These are phyloP conservation scores for Microplitis demolitor DNA, from an alignment of 1,140 invertebrate genomes.

Conservation along the genomic window DNA sequence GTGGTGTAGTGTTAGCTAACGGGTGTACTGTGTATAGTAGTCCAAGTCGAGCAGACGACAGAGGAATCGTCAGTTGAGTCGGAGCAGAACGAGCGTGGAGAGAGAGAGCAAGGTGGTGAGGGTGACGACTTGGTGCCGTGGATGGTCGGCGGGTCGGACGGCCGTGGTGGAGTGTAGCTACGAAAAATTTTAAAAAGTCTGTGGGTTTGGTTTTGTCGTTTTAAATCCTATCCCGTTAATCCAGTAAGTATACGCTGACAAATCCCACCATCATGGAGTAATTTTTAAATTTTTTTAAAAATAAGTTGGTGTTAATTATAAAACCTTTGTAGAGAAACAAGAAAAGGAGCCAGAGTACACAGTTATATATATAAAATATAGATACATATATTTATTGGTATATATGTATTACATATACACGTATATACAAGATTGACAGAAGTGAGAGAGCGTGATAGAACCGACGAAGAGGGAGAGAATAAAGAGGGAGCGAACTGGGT, in stretches of 20 bases:
- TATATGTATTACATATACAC: background rate
- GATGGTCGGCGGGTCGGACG: constrained; percentile 26
- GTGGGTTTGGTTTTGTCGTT: background rate
- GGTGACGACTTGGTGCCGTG: constrained; percentile 19
- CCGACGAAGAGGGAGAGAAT: constrained; percentile 6
- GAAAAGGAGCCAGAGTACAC: too few relatives aligned
- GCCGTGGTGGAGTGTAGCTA: constrained; percentile 14
- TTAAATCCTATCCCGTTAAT: background rate
- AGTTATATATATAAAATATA: background rate
- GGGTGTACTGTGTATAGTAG: too few relatives aligned
- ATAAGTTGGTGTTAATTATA: too few relatives aligned
- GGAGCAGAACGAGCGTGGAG: constrained; percentile 15
- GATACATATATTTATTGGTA: background rate
- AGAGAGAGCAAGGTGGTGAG: background rate
- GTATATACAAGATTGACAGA: background rate
- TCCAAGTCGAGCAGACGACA: background rate
- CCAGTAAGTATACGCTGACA: background rate
- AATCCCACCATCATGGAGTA: background rate
- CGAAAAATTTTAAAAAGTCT: background rate
- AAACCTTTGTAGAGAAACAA: too few relatives aligned
- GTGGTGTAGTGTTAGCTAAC: background rate
- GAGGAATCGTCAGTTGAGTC: constrained; percentile 6
- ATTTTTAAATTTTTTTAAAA: too few relatives aligned
- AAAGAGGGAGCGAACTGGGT: constrained; percentile 19
- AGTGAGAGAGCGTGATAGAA: background rate